A percentile compares a stretch with the other conserved stretches of the same genome.
Evolutionary conservation across 92 coral and sea anemone genomes (phyloP).

Genomic region (Chrysogorgia sp.): DNA sequence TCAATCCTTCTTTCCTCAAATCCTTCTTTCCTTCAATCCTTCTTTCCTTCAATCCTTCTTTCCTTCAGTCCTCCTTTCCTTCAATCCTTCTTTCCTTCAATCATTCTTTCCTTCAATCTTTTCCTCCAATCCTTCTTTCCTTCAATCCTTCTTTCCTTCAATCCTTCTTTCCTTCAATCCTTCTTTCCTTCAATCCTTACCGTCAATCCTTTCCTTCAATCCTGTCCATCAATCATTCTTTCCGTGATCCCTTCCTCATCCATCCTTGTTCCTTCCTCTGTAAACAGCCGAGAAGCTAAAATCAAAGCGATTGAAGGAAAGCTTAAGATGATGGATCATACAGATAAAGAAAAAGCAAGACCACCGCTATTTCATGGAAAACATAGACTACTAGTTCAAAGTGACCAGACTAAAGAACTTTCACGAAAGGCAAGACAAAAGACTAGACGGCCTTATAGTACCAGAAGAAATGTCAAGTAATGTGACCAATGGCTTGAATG

Average conservation of each 20-base stretch:
- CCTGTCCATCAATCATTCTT: too few relatives aligned
- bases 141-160: too few relatives aligned
- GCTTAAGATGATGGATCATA: constrained; percentile 76
- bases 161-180: too few relatives aligned
- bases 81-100: too few relatives aligned
- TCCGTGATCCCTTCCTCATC: too few relatives aligned
- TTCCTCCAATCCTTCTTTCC: neutral
- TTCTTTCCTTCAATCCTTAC: too few relatives aligned
- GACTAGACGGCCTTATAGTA: constrained; percentile 19
- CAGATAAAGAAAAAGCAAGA: constrained; percentile 42
- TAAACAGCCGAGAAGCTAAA: constrained; percentile 76
- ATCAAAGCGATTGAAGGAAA: constrained; percentile 92
- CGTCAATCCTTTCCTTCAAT: too few relatives aligned
- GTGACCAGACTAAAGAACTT: constrained; percentile 48
- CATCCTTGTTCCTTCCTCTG: neutral
- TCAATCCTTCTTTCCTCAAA: too few relatives aligned
- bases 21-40: too few relatives aligned
- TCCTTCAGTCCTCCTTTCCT: too few relatives aligned
- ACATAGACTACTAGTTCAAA: constrained; percentile 88
- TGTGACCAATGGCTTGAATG: too few relatives aligned
- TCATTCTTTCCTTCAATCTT: neutral
- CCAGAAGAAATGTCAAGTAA: constrained; percentile 1
- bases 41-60: too few relatives aligned
- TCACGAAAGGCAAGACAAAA: constrained; percentile 19
- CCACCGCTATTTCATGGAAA: constrained; percentile 58